Evolutionary conservation across 1,140 invertebrate species (phyloP).

Genomic region (Aphaenogaster floridana): DNA sequence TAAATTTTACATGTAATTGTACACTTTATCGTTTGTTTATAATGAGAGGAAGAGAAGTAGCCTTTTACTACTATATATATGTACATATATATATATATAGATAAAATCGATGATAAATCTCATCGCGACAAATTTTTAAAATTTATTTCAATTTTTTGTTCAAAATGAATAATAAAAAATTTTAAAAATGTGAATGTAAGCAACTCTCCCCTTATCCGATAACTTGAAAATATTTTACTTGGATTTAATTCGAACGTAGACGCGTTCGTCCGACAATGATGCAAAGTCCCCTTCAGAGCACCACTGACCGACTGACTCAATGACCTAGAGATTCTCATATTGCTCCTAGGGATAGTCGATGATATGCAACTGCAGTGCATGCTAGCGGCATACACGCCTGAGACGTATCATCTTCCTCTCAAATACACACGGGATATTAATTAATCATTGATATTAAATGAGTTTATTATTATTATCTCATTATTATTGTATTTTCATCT

Average conservation of each 20-base stretch:
- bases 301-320: conserved; percentile 50
- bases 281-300: conserved; percentile 6
- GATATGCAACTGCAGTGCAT: background rate
- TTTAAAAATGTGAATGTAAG: background rate
- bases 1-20: background rate
- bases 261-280: background rate
- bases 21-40: background rate
- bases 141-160: background rate
- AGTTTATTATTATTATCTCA: conserved; percentile 49
- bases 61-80: too few relatives aligned
- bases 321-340: conserved; percentile 53
- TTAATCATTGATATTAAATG: conserved; percentile 33
- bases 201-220: background rate
- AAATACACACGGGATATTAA: background rate
- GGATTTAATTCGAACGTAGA: background rate
- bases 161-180: background rate
- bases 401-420: conserved; percentile 16
- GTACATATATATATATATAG: too few relatives aligned
- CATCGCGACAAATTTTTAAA: background rate
- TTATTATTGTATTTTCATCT: conserved; percentile 57
- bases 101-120: background rate
- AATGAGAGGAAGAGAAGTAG: background rate
- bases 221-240: background rate
- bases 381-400: background rate
- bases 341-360: conserved; percentile 14